Conservation (phyloP, 2,888 invertebrate species). For the Scaptomyza cyrtandrae region DNA sequence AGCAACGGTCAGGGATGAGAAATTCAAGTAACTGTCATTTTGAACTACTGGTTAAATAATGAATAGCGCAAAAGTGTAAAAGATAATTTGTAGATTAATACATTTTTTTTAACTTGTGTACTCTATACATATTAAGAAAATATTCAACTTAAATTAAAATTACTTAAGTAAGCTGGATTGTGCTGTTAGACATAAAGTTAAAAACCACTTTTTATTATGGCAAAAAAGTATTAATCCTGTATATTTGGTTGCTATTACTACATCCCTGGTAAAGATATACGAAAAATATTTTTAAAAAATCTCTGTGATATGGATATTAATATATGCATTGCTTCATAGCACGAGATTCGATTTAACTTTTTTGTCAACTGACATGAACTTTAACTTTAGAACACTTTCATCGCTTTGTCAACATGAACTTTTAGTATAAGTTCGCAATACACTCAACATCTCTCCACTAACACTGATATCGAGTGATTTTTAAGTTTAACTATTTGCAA, state of each 20-base stretch:
- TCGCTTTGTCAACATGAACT: background rate
- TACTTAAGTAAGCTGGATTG: no score
- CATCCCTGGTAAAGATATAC: no score
- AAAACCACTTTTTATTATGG: no score
- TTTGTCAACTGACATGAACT: background rate
- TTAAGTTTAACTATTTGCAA: background rate
- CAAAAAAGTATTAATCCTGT: no score
- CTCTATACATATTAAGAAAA: no score
- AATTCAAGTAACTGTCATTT: conserved; percentile 41
- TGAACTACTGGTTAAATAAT: background rate
- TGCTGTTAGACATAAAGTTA: no score
- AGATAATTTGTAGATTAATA: background rate
- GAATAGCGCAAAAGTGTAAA: background rate
- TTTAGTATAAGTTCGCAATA: background rate
- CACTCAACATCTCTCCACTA: background rate
- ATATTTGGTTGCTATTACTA: background rate
- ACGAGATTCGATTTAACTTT: background rate
- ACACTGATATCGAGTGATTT: background rate
- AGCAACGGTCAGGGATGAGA: conserved; percentile 24
- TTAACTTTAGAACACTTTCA: conserved; percentile 1
- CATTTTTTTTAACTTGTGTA: no score
- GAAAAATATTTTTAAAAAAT: background rate
- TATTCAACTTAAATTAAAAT: no score
- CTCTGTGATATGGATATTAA: background rate
- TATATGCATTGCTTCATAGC: no score